These are phyloP conservation scores for Emydocephalus ijimae DNA, from an alignment of 2,113 vertebrate genomes.

Conservation along the genomic window DNA sequence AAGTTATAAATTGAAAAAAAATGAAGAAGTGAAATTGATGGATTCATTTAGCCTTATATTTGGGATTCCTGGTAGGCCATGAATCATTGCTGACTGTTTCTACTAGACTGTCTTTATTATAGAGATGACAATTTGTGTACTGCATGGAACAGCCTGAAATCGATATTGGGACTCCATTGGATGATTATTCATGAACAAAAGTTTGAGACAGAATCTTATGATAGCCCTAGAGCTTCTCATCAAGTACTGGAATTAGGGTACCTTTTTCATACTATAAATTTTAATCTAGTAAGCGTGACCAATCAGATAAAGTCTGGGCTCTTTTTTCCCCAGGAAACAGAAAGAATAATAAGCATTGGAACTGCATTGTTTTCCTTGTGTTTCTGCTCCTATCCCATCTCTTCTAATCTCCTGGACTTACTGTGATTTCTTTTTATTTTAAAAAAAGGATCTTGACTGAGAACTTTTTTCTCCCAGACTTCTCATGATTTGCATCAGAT, in stretches of 20 bases:
- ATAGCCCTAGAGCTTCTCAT: not conserved
- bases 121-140: not conserved
- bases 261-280: not conserved
- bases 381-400: not conserved
- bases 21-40: not conserved
- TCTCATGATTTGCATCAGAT: not conserved
- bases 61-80: not conserved
- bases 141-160: not conserved
- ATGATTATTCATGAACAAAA: not conserved
- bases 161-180: not conserved
- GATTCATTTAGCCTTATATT: not conserved
- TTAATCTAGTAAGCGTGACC: not conserved
- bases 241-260: not conserved
- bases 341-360: not conserved
- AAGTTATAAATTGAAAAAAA: not conserved
- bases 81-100: not conserved
- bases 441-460: not conserved
- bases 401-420: not conserved
- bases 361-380: not conserved
- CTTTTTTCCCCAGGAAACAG: not conserved
- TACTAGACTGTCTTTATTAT: not conserved
- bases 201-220: not conserved
- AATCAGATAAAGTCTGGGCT: not conserved
- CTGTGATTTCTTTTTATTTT: not conserved
- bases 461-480: not conserved